phyloP scores from a whole-genome alignment of 2,113 vertebrate species.

The Cebidichthys violaceus region DNA sequence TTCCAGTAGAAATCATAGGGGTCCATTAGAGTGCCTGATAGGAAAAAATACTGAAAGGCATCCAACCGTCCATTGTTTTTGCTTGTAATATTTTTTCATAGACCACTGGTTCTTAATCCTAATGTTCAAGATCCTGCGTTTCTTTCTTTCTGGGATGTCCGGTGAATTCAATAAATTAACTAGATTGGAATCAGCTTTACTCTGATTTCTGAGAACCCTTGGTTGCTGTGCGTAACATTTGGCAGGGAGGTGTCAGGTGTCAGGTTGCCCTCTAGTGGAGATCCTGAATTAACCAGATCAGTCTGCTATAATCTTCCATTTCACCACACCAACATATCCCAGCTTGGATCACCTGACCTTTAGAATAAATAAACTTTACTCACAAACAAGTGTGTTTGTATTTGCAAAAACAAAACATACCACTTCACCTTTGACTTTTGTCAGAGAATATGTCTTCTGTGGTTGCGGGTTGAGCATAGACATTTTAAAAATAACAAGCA shows the following conservation, averaged over 20 bases:
- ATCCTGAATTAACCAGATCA: not conserved
- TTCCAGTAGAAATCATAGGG: not conserved
- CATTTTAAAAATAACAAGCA: not conserved
- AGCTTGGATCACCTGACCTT: not conserved
- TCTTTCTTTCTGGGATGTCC: not conserved
- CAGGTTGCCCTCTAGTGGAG: constrained; percentile 66
- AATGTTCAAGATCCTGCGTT: not conserved
- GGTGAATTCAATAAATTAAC: constrained; percentile 25
- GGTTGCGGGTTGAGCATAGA: not conserved
- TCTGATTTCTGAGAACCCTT: not conserved
- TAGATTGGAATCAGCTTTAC: constrained; percentile 6
- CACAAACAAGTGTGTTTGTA: not conserved
- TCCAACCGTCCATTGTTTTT: not conserved
- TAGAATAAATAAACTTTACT: not conserved
- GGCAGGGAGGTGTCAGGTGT: constrained; percentile 39
- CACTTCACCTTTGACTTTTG: not conserved
- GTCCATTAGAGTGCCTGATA: not conserved
- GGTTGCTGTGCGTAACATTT: constrained; percentile 12
- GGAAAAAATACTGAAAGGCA: constrained; percentile 14
- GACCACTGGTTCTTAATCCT: not conserved
- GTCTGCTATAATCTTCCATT: constrained; percentile 6
- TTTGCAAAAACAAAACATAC: not conserved
- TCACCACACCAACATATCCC: constrained; percentile 9
- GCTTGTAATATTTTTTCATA: not conserved
- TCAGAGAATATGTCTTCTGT: not conserved